A percentile compares a stretch with the other conserved stretches of the same genome.
Conservation (phyloP, 2,113 vertebrate genomes). For the Brevimyrus niger region DNA sequence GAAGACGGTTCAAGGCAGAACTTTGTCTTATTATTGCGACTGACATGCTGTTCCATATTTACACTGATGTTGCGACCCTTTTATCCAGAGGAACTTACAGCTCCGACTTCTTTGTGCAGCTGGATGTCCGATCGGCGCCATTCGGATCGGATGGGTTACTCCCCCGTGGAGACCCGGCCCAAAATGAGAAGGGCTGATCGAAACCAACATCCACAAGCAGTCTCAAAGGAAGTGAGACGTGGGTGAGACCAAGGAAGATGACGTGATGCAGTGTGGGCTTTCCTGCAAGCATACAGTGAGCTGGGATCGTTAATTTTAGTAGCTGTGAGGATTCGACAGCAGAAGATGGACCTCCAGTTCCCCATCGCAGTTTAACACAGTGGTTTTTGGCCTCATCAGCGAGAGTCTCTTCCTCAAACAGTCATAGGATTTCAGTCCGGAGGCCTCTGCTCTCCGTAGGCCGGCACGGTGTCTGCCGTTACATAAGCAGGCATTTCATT, state of each 20-base stretch:
- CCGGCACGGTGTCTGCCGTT: background rate
- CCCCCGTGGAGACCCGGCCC: background rate
- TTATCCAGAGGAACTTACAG: background rate
- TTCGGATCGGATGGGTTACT: background rate
- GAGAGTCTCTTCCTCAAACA: background rate
- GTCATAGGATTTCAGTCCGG: background rate
- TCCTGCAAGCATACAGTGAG: background rate
- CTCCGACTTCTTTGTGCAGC: background rate
- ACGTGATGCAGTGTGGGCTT: background rate
- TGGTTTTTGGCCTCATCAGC: background rate
- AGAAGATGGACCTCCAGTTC: background rate
- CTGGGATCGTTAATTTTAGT: background rate
- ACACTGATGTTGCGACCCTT: background rate
- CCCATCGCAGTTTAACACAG: background rate
- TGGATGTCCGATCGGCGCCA: conserved; percentile 1
- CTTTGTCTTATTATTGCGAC: background rate
- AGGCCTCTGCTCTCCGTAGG: background rate
- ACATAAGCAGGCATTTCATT: conserved; percentile 6
- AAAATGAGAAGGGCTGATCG: background rate
- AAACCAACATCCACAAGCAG: background rate
- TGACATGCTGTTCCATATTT: background rate
- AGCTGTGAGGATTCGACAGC: background rate
- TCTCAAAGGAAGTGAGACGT: conserved; percentile 8
- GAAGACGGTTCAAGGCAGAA: background rate
- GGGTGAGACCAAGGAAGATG: background rate